phyloP scores from a whole-genome alignment of 2,797 vertebrate genomes.

The Sebastolobus alascanus region DNA sequence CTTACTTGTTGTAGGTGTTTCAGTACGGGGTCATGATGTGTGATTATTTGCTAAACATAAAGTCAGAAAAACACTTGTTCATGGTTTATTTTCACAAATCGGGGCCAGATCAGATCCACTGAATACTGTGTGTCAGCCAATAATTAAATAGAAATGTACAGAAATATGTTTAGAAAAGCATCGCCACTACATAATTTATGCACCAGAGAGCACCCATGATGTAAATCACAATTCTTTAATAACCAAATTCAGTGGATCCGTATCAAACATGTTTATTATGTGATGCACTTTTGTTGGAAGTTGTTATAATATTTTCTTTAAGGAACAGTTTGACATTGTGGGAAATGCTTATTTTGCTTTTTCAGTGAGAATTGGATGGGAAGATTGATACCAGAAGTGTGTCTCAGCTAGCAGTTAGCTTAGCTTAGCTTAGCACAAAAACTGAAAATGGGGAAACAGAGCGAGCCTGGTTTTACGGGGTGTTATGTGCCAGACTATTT shows the following conservation, averaged over 20 bases:
- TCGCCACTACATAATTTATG: background rate
- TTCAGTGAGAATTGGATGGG: background rate
- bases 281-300: background rate
- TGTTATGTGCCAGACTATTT: background rate
- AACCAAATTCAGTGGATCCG: background rate
- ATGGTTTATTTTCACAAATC: background rate
- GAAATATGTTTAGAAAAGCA: constrained; percentile 19
- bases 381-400: background rate
- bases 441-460: background rate
- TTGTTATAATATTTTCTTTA: too few relatives aligned
- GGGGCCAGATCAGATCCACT: background rate
- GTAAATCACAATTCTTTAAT: background rate
- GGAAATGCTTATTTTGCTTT: background rate
- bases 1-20: constrained; percentile 9
- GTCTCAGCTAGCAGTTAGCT: background rate
- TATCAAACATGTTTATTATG: background rate
- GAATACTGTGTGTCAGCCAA: too few relatives aligned
- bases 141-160: background rate
- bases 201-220: background rate
- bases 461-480: background rate
- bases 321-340: background rate
- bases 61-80: constrained; percentile 8
- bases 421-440: background rate
- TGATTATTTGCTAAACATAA: constrained; percentile 10
- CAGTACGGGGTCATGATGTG: constrained; percentile 6